Conservation (phyloP, 2,888 invertebrate species). For the Deilephila porcellus region DNA sequence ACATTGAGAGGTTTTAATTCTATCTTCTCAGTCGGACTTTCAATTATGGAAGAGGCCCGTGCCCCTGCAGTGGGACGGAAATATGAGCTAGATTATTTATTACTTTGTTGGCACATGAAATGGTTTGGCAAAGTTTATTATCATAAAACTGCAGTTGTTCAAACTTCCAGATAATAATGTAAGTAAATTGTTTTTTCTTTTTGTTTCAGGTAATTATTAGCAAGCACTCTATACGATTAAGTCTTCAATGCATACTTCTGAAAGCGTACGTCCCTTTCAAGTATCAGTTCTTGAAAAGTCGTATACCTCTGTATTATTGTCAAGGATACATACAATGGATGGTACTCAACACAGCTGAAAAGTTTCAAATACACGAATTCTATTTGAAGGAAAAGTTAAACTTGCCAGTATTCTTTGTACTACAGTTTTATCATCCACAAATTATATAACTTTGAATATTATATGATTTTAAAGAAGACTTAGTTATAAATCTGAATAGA, state of each 20-base stretch:
- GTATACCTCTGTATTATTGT: constrained; percentile 68
- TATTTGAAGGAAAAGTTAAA: constrained; percentile 49
- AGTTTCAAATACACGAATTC: constrained; percentile 65
- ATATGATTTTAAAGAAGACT: too few relatives aligned
- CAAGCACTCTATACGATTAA: constrained; percentile 47
- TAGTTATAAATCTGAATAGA: too few relatives aligned
- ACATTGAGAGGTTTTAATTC: too few relatives aligned
- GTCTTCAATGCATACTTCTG: constrained; percentile 61
- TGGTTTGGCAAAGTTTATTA: too few relatives aligned
- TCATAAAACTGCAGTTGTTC: too few relatives aligned
- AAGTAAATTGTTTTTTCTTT: constrained; percentile 20
- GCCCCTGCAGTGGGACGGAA: too few relatives aligned
- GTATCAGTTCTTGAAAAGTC: constrained; percentile 53
- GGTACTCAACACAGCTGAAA: constrained; percentile 53
- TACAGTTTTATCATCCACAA: constrained; percentile 64
- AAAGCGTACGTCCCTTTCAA: constrained; percentile 53
- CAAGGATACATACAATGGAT: constrained; percentile 55
- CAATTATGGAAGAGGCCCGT: too few relatives aligned
- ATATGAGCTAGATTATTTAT: too few relatives aligned
- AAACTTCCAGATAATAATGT: not conserved
- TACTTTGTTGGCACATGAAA: too few relatives aligned
- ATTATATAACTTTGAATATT: constrained; percentile 30
- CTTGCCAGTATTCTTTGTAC: constrained; percentile 53
- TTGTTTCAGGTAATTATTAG: constrained; percentile 58
- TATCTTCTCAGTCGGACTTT: too few relatives aligned